A percentile compares a stretch with the other conserved stretches of the same genome.
phyloP scores from a whole-genome alignment of 2,888 invertebrate species.

The Rhopalosiphum nymphaeae region DNA sequence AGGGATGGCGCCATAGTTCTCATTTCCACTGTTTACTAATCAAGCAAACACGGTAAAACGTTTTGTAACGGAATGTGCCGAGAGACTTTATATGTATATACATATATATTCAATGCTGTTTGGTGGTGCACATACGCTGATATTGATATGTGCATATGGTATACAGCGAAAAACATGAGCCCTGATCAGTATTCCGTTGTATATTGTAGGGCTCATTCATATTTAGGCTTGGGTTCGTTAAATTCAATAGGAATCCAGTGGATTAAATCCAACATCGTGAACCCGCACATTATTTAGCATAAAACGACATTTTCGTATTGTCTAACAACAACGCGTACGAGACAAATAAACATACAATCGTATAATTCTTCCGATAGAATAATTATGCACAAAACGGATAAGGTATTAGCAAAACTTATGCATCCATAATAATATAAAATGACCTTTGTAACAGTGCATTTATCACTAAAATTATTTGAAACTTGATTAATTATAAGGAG shows the following conservation, averaged over 20 bases:
- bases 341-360: neutral
- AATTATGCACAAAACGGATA: neutral
- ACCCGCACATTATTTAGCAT: neutral
- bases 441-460: neutral
- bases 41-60: neutral
- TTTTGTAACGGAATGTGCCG: neutral
- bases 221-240: conserved; percentile 25
- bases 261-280: neutral
- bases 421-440: neutral
- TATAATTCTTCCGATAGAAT: neutral
- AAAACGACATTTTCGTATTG: conserved; percentile 9
- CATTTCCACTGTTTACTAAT: neutral
- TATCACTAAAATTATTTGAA: neutral
- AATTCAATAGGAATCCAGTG: neutral
- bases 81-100: neutral
- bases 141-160: neutral
- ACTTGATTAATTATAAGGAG: neutral
- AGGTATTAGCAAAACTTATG: neutral
- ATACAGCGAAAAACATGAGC: neutral
- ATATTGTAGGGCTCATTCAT: neutral
- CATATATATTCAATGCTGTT: neutral
- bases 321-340: neutral
- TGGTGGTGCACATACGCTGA: neutral
- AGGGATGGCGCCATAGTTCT: neutral
- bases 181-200: conserved; percentile 7